Evolutionary conservation across 2,113 vertebrate species (phyloP), one percentile per base, ranked within the genome.

Genomic region (Pipra filicauda): DNA sequence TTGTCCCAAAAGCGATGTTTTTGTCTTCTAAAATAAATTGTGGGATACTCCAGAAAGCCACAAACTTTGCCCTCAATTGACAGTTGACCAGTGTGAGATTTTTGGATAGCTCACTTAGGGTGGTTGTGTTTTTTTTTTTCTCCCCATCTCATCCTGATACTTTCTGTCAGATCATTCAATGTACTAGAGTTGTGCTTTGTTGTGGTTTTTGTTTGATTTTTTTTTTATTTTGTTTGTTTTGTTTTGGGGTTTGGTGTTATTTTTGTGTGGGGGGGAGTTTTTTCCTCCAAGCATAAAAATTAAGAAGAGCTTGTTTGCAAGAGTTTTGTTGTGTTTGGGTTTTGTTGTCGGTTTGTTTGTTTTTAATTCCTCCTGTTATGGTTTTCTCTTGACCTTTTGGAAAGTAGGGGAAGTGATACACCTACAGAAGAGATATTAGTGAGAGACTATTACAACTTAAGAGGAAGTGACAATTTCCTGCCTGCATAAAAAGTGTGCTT

Each of bases 281-380:
- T 27, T 31, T 44, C 26, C 4, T 54, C 7, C 11, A 19, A 48
- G 27, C 20, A 41, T 69, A 41, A 39, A 61, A 49, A 30, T 70
- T 76, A 41, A 0, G 14, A 77, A 59, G 43, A 88, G 18, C 31
- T 83, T 71, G 18, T 59, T 80, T 67, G 51, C 39, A 71, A 22
- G 30, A 52, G 12, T 23, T 35, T 20, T 51, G 21, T 77, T 76
- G 35, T 69, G n/a, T 62, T 92, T 66, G 57, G 24, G 46, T 41
- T 78, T 88, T 72, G 14, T 70, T 61, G 19, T 10, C 67, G 31
- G 26, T 78, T 54, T 44, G 24, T 37, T 74, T 58, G 35, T 51
- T 33, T 35, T 11, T 11, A 22, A 5, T 21, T 6, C 5, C 8
- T 8, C 2, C 2, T 6, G 1, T 57, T 65, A 33, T 4, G 13